Percentiles rank a stretch among this genome's conserved stretches.
These are phyloP conservation scores for Dermolepida albohirtum DNA, from an alignment of 2,888 invertebrate species.

Conservation along the genomic window DNA sequence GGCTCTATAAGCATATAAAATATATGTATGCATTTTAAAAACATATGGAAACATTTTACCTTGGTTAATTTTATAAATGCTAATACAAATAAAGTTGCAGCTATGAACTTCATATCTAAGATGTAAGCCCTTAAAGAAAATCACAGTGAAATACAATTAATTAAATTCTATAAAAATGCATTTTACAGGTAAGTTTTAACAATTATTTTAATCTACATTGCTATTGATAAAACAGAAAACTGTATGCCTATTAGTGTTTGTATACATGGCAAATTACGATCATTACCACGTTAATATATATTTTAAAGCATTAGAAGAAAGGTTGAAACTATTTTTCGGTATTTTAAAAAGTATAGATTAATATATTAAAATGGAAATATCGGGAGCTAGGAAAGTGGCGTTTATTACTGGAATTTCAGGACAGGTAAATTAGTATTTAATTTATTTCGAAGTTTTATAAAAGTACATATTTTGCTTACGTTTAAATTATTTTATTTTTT, in stretches of 20 bases:
- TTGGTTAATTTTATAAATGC: slow-evolving; percentile 18
- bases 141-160: neutral
- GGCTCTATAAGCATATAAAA: slow-evolving; percentile 66
- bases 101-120: slow-evolving; percentile 10
- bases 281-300: neutral
- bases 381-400: slow-evolving; percentile 75
- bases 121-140: slow-evolving; percentile 13
- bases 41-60: slow-evolving; percentile 25
- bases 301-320: no score
- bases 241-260: slow-evolving; percentile 18
- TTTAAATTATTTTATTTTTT: neutral
- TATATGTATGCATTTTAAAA: neutral
- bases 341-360: slow-evolving; percentile 8
- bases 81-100: neutral
- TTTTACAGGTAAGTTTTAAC: neutral
- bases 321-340: slow-evolving; percentile 11
- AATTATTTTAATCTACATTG: slow-evolving; percentile 31
- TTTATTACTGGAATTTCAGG: slow-evolving; percentile 97
- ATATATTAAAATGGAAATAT: slow-evolving; percentile 46
- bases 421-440: slow-evolving; percentile 75
- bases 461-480: slow-evolving; percentile 27
- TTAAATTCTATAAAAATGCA: slow-evolving; percentile 3
- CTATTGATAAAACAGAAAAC: slow-evolving; percentile 39
- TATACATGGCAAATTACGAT: slow-evolving; percentile 41
- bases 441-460: neutral